Evolutionary conservation across 2,113 vertebrate species (phyloP).

Genomic region (Centrocercus urophasianus): DNA sequence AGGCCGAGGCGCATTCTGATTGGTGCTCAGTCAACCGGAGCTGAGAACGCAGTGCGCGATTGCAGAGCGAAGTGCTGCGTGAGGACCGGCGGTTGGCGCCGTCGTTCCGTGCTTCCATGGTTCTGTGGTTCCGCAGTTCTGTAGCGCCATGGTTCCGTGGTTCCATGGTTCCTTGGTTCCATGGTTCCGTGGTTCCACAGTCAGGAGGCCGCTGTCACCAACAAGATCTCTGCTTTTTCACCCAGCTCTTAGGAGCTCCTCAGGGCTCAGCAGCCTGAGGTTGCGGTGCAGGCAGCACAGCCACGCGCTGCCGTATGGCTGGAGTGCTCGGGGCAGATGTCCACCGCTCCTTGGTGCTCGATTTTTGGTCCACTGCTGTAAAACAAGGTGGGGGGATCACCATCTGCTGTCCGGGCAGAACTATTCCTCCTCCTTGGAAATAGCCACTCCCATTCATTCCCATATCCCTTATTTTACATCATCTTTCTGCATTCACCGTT

Average conservation of each 20-base stretch:
- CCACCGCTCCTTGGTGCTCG: too few relatives aligned
- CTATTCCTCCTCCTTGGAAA: background rate
- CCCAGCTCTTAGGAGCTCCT: background rate
- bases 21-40: background rate
- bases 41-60: background rate
- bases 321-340: background rate
- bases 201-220: background rate
- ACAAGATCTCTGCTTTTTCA: background rate
- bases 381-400: background rate
- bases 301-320: background rate
- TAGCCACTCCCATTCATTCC: background rate
- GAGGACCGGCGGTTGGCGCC: conserved; percentile 79
- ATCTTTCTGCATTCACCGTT: background rate
- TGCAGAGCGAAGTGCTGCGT: background rate
- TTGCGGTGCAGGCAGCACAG: background rate
- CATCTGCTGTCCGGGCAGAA: background rate
- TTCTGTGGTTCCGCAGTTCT: too few relatives aligned
- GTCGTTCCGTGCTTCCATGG: too few relatives aligned
- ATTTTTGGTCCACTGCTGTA: background rate
- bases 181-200: background rate
- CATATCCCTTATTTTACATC: background rate
- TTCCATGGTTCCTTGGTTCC: too few relatives aligned
- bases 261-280: background rate
- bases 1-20: background rate
- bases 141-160: too few relatives aligned